Evolutionary conservation across 35 echinoderm and acorn worm species (phyloP), one percentile per base, ranked within the genome.

Genomic region (Ophioderma brevispina): DNA sequence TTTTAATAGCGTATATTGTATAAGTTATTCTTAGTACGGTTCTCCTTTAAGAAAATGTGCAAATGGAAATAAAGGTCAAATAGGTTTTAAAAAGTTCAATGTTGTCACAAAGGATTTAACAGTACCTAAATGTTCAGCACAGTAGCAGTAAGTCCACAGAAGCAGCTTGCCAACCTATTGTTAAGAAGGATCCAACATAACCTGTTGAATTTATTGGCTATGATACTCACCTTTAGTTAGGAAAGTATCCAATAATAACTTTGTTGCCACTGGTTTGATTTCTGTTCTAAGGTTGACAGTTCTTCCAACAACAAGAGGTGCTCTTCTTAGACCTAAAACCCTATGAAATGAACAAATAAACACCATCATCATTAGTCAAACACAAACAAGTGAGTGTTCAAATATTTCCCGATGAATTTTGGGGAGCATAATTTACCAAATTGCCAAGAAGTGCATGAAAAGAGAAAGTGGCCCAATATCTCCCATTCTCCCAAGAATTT

Each of bases 231-330:
- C 77, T 64, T 82, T 75, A 1, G 76, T 78, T n/a, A 84, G 31
- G 63, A 98, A 90, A 40, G 96, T 98, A 32, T 94, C 78, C 33
- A 91, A 82, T 28, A 98, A 77, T 39, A 46, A 40, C 35, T 75
- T 41, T 38, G 96, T 90, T 33, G 96, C 96, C 56, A 98, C 96
- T 25, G 96, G 96, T 33, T 90, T 77, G 25, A 98, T 85, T 92
- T 98, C 96, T 38, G 82, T 90, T 28, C 41, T 39, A 36, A 98
- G 78, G 79, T 98, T 95, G 14, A 98, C 64, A 33, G 36, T 41
- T 55, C 96, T 46, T 31, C 96, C 96, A 23, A 88, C 96, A 10
- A 98, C 96, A 17, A 98, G 70, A 10, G 96, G 96, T 42, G 96
- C 96, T 81, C 90, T 86, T 77, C 90, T 28, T 56, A 98, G 92